phyloP scores from a whole-genome alignment of 2,113 vertebrate species.

The Tretioscincus oriximinensis region DNA sequence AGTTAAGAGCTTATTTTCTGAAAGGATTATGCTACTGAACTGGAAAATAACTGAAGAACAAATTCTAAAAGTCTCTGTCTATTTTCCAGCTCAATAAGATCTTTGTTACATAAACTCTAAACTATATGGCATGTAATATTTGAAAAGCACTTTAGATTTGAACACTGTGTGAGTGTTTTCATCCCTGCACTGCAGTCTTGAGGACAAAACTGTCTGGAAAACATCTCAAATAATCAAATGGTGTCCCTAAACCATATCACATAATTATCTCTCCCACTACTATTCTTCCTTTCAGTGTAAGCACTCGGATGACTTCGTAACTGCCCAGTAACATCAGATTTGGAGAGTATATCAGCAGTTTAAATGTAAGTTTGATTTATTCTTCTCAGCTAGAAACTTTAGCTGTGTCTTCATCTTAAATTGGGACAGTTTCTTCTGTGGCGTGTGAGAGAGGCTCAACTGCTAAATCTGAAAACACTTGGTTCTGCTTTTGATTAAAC shows the following conservation, averaged over 20 bases:
- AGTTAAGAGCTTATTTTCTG: slow-evolving; percentile 36
- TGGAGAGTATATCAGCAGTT: slow-evolving; percentile 6
- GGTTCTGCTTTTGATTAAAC: no score
- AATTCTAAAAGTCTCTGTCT: slow-evolving; percentile 58
- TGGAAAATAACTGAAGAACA: slow-evolving; percentile 68
- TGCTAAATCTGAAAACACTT: no score
- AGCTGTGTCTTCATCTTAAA: no score
- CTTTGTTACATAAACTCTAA: slow-evolving; percentile 68
- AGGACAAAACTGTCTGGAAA: slow-evolving; percentile 45
- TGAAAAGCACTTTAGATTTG: slow-evolving; percentile 62
- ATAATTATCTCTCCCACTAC: slow-evolving; percentile 57
- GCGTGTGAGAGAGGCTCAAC: no score
- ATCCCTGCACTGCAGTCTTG: slow-evolving; percentile 47
- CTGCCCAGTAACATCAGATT: slow-evolving; percentile 40
- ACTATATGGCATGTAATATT: slow-evolving; percentile 56
- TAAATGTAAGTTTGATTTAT: not conserved
- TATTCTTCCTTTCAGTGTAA: slow-evolving; percentile 59
- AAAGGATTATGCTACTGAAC: slow-evolving; percentile 46
- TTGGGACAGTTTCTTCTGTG: no score
- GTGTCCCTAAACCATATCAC: slow-evolving; percentile 52
- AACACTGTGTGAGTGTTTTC: slow-evolving; percentile 50
- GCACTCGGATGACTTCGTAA: slow-evolving; percentile 63
- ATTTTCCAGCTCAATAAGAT: slow-evolving; percentile 73
- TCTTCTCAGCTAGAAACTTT: not conserved
- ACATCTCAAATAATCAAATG: slow-evolving; percentile 63